Evolutionary conservation across 2,113 vertebrate genomes (phyloP).

Genomic region (Chauna torquata): DNA sequence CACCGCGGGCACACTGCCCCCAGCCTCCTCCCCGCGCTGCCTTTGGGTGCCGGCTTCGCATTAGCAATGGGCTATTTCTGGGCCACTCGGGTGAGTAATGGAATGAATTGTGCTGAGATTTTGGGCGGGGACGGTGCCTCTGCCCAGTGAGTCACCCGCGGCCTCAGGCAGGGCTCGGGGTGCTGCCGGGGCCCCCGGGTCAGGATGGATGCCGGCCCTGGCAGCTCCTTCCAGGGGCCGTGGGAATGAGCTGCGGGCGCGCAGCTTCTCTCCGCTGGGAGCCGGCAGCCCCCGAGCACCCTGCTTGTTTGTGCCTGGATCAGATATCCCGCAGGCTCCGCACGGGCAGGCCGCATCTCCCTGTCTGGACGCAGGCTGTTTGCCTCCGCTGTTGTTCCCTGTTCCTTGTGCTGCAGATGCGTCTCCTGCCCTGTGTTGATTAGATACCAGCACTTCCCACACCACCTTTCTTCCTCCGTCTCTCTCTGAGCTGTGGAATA

Average conservation of each 20-base stretch:
- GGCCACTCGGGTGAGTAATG: conserved; percentile 34
- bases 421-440: neutral
- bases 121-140: conserved; percentile 31
- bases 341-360: rapidly evolving
- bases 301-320: neutral
- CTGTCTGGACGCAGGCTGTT: neutral
- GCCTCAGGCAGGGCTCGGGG: rapidly evolving
- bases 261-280: neutral
- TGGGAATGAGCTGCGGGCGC: conserved; percentile 13
- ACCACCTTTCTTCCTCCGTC: neutral
- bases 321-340: rapidly evolving
- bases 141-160: neutral
- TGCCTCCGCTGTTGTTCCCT: neutral
- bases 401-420: neutral
- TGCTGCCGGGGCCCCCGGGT: neutral
- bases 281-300: rapidly evolving
- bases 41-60: neutral
- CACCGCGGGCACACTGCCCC: neutral
- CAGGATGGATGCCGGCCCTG: neutral
- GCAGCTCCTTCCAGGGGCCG: neutral
- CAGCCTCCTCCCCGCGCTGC: neutral
- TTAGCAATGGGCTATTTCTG: conserved; percentile 54
- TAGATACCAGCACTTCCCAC: neutral
- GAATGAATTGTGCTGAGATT: conserved; percentile 32
- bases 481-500: rapidly evolving